A percentile compares a stretch with the other conserved stretches of the same genome.
Conservation (phyloP, 92 coral and sea anemone genomes). For the Epizoanthus ramosus region DNA sequence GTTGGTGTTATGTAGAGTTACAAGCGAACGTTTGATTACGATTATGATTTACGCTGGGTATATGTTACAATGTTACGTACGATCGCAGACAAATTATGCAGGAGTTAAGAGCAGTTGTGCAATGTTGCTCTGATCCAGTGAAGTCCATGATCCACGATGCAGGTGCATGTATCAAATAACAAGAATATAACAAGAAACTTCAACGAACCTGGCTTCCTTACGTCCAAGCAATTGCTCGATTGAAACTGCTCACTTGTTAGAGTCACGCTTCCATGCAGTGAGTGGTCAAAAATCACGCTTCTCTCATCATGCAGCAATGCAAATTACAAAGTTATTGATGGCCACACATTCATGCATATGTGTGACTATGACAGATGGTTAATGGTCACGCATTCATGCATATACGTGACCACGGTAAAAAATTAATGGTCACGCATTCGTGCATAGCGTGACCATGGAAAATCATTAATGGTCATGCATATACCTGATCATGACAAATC, state of each 20-base stretch:
- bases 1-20: constrained; percentile 11
- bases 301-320: constrained; percentile 33
- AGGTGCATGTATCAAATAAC: constrained; percentile 17
- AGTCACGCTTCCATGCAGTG: constrained; percentile 37
- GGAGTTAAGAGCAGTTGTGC: constrained; percentile 9
- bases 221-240: constrained; percentile 15
- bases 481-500: no score
- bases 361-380: no score
- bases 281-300: neutral
- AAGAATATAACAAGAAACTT: neutral
- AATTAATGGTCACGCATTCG: constrained; percentile 14
- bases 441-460: neutral
- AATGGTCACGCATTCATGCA: no score
- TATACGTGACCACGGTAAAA: no score
- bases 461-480: no score
- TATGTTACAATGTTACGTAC: constrained; percentile 24
- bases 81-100: constrained; percentile 22
- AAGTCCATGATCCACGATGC: neutral
- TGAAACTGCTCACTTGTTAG: constrained; percentile 26
- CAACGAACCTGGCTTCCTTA: constrained; percentile 33
- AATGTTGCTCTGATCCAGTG: neutral
- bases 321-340: constrained; percentile 2
- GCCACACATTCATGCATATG: constrained; percentile 39
- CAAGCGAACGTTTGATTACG: neutral
- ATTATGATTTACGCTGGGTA: constrained; percentile 18